phyloP scores from a whole-genome alignment of 1,140 invertebrate genomes.

The Aphelinus atriplicis region DNA sequence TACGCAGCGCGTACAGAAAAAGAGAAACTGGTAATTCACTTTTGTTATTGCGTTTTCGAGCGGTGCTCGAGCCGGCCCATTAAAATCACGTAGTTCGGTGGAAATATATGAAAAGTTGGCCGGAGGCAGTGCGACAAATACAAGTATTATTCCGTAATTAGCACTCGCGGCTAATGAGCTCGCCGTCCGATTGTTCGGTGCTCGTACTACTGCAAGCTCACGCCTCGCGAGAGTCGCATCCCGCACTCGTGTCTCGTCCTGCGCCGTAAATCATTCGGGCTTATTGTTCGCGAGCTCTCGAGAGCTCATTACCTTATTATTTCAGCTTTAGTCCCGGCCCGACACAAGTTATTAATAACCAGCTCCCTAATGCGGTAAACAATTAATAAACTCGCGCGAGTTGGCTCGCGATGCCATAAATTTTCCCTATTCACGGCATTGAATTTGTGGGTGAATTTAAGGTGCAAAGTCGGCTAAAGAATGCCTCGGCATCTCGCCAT shows the following conservation, averaged over 20 bases:
- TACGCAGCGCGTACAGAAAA: too few species aligned
- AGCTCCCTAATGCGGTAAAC: conserved; percentile 24
- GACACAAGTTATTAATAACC: conserved; percentile 19
- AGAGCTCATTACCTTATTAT: conserved; percentile 31
- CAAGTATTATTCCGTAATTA: conserved; percentile 24
- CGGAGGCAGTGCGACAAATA: conserved; percentile 3
- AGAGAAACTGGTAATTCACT: too few species aligned
- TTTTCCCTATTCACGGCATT: too few species aligned
- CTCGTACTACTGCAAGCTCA: conserved; percentile 24
- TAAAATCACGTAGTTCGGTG: too few species aligned
- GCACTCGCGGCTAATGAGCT: conserved; percentile 13
- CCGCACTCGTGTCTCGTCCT: not conserved
- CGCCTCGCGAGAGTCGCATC: not conserved
- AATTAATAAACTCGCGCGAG: conserved; percentile 17
- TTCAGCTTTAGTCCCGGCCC: not conserved
- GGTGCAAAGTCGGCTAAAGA: too few species aligned
- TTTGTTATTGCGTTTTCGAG: too few species aligned
- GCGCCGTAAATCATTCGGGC: conserved; percentile 11
- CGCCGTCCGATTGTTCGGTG: conserved; percentile 24
- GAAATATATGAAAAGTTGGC: too few species aligned
- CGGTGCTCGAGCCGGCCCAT: too few species aligned
- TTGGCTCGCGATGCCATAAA: not conserved
- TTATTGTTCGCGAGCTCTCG: conserved; percentile 14
- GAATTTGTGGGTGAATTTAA: too few species aligned
- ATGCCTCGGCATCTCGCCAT: too few species aligned